Conservation (phyloP, 64 coral and sea anemone species). For the Exaiptasia diaphana region DNA sequence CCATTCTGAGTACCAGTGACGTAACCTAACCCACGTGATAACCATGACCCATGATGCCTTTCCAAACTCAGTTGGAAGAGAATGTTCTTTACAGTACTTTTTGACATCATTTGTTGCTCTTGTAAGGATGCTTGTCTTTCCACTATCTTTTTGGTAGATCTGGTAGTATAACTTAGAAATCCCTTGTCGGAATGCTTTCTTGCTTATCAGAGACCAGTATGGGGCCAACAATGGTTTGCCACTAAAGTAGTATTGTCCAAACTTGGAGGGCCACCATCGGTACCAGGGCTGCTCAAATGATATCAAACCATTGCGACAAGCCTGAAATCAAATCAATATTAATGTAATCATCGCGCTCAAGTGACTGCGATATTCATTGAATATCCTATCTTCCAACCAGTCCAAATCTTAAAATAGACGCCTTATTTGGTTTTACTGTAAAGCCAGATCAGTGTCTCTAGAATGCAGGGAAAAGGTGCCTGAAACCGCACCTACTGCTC, state of each 20-base stretch:
- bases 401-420: not conserved
- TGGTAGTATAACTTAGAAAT: slow-evolving; percentile 16
- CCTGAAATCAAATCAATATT: not conserved
- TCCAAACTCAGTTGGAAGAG: slow-evolving; percentile 12
- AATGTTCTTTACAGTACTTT: not conserved
- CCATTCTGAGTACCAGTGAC: slow-evolving; percentile 5
- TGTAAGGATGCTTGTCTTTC: not conserved
- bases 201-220: slow-evolving; percentile 24
- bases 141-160: not conserved
- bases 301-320: slow-evolving; percentile 43
- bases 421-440: not conserved
- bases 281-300: slow-evolving; percentile 5
- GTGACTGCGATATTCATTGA: not conserved
- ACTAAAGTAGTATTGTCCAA: slow-evolving; percentile 41
- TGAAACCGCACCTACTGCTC: too few species aligned
- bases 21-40: slow-evolving; percentile 16
- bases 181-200: not conserved
- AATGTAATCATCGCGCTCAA: too few species aligned
- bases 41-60: slow-evolving; percentile 5
- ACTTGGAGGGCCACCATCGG: slow-evolving; percentile 32
- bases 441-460: too few species aligned
- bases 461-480: too few species aligned
- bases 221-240: slow-evolving; percentile 12
- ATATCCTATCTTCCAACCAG: not conserved
- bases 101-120: slow-evolving; percentile 1